phyloP scores from a whole-genome alignment of 2,888 invertebrate genomes.

The Stegophylla sp. region DNA sequence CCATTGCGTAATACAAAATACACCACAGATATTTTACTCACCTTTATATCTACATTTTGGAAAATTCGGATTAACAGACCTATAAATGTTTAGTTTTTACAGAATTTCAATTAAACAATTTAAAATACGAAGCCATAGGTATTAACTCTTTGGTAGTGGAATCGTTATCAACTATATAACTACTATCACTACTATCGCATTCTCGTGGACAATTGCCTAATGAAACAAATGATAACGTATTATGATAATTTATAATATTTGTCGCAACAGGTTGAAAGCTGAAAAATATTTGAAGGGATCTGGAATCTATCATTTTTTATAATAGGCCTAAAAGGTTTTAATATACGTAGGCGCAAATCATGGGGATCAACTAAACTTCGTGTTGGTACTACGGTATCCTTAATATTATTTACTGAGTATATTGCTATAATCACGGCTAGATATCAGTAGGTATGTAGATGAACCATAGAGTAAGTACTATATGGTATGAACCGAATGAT shows the following conservation, averaged over 20 bases:
- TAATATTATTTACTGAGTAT: too few relatives aligned
- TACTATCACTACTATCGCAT: conserved; percentile 27
- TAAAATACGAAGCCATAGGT: conserved; percentile 30
- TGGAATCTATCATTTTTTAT: too few relatives aligned
- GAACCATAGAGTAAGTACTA: too few relatives aligned
- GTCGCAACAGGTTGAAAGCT: conserved; percentile 19
- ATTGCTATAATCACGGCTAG: too few relatives aligned
- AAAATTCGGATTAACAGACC: neutral
- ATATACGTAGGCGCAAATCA: too few relatives aligned
- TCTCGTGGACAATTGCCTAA: neutral
- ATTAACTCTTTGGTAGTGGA: conserved; percentile 17
- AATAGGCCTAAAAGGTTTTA: too few relatives aligned
- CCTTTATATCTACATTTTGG: conserved; percentile 40
- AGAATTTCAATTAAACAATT: conserved; percentile 10
- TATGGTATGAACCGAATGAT: too few relatives aligned
- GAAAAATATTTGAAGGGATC: too few relatives aligned
- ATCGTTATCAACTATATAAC: conserved; percentile 1
- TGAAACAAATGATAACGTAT: neutral
- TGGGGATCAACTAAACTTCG: too few relatives aligned
- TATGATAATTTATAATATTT: neutral
- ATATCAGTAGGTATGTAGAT: too few relatives aligned
- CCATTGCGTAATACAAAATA: neutral
- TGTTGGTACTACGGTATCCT: too few relatives aligned
- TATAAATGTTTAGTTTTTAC: neutral
- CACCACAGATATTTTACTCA: neutral